Conservation (phyloP, 2,113 vertebrate species). For the Rhombomys opimus region DNA sequence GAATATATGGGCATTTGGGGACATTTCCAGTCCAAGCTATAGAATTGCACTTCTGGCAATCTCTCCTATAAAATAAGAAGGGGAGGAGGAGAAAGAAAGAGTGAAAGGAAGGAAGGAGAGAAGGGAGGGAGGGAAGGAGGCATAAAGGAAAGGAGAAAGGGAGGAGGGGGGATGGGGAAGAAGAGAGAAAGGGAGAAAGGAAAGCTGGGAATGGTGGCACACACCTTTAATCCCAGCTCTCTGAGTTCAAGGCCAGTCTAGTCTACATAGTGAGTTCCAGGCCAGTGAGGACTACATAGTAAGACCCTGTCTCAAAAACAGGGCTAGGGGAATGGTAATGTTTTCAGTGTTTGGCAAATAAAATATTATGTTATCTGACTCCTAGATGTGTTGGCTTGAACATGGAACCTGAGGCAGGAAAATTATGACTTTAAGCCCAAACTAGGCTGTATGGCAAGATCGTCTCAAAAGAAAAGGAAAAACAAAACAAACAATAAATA, state of each 20-base stretch:
- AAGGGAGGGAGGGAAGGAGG: too few relatives aligned
- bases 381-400: not conserved
- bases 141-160: not conserved
- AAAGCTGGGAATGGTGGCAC: not conserved
- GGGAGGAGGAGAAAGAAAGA: not conserved
- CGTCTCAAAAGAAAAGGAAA: not conserved
- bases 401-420: not conserved
- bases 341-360: slow-evolving; percentile 12
- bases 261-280: not conserved
- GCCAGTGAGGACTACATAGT: not conserved
- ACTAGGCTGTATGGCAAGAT: not conserved
- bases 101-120: not conserved
- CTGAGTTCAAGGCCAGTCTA: not conserved
- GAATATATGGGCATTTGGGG: not conserved
- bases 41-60: not conserved
- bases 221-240: not conserved
- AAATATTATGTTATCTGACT: not conserved
- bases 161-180: not conserved
- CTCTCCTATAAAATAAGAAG: not conserved
- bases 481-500: not conserved
- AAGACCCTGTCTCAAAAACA: not conserved
- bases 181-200: not conserved
- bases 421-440: not conserved
- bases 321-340: not conserved
- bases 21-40: not conserved